Conservation (phyloP, 1,140 invertebrate species). For the Lethrus apterus region DNA sequence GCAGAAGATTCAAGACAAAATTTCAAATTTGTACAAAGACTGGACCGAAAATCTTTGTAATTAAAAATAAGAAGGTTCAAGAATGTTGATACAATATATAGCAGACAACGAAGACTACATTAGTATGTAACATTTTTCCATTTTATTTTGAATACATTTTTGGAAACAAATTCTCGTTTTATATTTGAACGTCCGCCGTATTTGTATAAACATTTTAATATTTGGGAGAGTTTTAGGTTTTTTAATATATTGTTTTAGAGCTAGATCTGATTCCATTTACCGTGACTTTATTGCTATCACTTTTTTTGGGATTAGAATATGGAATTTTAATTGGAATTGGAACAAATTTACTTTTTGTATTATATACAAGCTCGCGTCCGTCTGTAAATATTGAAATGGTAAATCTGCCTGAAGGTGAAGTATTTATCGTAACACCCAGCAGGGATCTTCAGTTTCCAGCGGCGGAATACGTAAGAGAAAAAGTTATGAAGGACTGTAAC, state of each 20-base stretch:
- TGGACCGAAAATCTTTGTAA: too few species aligned
- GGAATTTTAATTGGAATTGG: conserved; percentile 65
- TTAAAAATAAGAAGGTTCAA: too few species aligned
- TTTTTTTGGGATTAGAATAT: conserved; percentile 60
- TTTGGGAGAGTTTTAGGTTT: too few species aligned
- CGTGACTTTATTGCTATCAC: conserved; percentile 55
- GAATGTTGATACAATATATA: too few species aligned
- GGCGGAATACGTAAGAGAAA: conserved; percentile 54
- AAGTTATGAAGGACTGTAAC: conserved; percentile 39
- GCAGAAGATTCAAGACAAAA: too few species aligned
- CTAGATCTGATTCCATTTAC: conserved; percentile 56
- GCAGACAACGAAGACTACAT: too few species aligned
- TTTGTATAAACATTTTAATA: too few species aligned
- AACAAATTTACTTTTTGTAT: conserved; percentile 56
- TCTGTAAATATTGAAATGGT: conserved; percentile 40
- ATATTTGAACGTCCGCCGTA: too few species aligned
- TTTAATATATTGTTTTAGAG: conserved; percentile 44
- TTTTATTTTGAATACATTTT: background rate
- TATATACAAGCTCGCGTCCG: conserved; percentile 61
- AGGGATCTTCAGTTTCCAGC: conserved; percentile 59
- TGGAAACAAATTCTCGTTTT: conserved; percentile 8
- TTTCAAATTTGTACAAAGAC: too few species aligned
- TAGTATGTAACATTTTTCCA: background rate
- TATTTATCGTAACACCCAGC: conserved; percentile 50
- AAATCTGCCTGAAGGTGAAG: conserved; percentile 27